Base-by-base conservation (phyloP, 1,140 invertebrate species). In the Drosophila arawakana region DNA sequence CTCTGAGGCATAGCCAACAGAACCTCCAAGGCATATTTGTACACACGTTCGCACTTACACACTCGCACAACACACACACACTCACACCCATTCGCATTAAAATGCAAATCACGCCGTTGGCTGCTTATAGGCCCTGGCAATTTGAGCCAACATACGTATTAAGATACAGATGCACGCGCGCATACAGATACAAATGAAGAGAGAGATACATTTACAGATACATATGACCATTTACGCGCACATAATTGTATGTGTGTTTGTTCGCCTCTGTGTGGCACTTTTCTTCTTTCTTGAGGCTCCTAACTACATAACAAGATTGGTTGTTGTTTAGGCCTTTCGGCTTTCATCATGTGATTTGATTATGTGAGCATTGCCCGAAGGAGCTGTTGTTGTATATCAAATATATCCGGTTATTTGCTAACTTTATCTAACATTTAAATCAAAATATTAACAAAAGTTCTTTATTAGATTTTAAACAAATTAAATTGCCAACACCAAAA, bases 101-200 rank as follows among this genome's bases (percentile, higher is more conserved):
- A 88, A 86, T 86, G 83, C 83, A 86, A 86, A 86, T 86, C 83
- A 86, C 83, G 83, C 59, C 66, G 73, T 30, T 78, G 71, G 55
- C 73, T 54, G 69, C 50, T 49, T 69, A 55, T 67, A 49, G 70
- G 82, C 75, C 70, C 74, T 73, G 82, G 83, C 83, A 88, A 88
- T 86, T 70, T 72, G 61, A 86, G 55, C 15, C 46, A 81, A 54
- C 13, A 65, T 10, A 35, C 21, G 39, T 18, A 49, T 30, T 60
- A 11, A 47, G 58, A 10, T 60, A 60, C 58, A 60, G 13, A 60
- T 60, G 44, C 46, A 49, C 18, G 11, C 34, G 44, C 15, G 35
- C 15, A 52, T 52, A 63, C 61, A 63, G 49, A 41, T 43, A 63
- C 37, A 54, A 25, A 52, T 55, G 50, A 21, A 59, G 57, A 46